Base-by-base conservation (phyloP, 2,113 vertebrate species). In the Apodemus sylvaticus region DNA sequence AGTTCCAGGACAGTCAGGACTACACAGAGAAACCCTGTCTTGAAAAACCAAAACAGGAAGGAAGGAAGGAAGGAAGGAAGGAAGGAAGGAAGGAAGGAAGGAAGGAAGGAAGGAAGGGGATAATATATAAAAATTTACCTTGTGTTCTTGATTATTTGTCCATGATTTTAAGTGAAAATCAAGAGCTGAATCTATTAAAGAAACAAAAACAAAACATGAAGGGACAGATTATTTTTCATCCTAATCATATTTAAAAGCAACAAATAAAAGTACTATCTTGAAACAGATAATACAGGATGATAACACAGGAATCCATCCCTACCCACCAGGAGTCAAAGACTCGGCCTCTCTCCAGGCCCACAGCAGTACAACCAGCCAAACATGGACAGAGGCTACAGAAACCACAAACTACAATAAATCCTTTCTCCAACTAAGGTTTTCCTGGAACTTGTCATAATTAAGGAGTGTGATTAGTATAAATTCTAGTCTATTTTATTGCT, bases 141-240 rank as follows among this genome's bases (percentile, higher is more conserved):
- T 94, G 29, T 60, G 42, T 10, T 98, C 98, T 97, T 98, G 98
- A 81, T 96, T 96, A 95, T 97, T 98, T 93, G 96, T 96, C 70
- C 98, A 98, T 79, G 98, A 86, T 95, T 97, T 98, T 55, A 98
- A 97, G 97, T 97, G 53, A 58, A 98, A 96, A 64, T 98, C 98
- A 95, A 97, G 17, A 93, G 99, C 98, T 86, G 99, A 96, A 92
- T 99, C 99, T 99, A 98, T 81, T 85, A 95, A 98, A 20, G 94
- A 96, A 96, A 96, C 8, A 92, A 91, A 94, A 77, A 86, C 22
- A 90, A 83, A 97, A 96, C 87, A 19, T 31, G 2, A 97, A 53
- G 78, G 17, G 83, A 42, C 36, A 86, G 11, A 45, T 91, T 92
- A 93, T 82, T 93, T 94, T 92, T 85, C 89, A 90, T 82, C 0